Evolutionary conservation across 2,888 invertebrate genomes (phyloP).

Genomic region (Sclerodermus sp.): DNA sequence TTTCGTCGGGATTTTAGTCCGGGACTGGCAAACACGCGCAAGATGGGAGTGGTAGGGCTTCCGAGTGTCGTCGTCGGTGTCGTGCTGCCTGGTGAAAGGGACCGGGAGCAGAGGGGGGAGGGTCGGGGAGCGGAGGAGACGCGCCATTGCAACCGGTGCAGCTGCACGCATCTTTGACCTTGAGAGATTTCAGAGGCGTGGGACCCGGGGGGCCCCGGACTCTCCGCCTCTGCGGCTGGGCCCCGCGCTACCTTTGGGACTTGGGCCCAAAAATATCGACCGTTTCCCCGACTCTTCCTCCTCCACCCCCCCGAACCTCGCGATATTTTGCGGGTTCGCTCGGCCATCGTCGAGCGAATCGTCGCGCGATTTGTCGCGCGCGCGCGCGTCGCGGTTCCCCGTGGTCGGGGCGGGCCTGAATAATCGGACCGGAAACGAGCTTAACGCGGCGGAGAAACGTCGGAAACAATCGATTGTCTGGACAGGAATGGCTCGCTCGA

Average conservation of each 20-base stretch:
- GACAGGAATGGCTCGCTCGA: constrained; percentile 23
- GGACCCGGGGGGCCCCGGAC: not conserved
- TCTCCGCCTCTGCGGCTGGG: too few relatives aligned
- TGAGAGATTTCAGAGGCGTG: constrained; percentile 24
- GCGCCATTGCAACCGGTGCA: constrained; percentile 18
- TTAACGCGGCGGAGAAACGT: constrained; percentile 31
- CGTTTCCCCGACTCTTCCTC: too few relatives aligned
- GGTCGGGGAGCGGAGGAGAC: constrained; percentile 14
- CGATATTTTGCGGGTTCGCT: not conserved
- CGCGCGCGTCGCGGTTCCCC: too few relatives aligned
- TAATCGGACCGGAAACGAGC: constrained; percentile 29
- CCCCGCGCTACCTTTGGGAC: too few relatives aligned
- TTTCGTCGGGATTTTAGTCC: too few relatives aligned
- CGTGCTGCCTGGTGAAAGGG: constrained; percentile 1
- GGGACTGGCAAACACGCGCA: too few relatives aligned
- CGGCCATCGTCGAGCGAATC: not conserved
- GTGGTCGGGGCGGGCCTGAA: constrained; percentile 4
- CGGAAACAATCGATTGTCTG: constrained; percentile 33
- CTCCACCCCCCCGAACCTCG: too few relatives aligned
- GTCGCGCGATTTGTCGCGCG: too few relatives aligned
- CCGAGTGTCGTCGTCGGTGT: not conserved
- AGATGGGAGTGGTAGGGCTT: constrained; percentile 5
- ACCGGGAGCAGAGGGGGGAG: constrained; percentile 6
- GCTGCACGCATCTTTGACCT: constrained; percentile 31
- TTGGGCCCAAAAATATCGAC: too few relatives aligned